Conservation (phyloP, 1,140 invertebrate species). For the Arion vulgaris region DNA sequence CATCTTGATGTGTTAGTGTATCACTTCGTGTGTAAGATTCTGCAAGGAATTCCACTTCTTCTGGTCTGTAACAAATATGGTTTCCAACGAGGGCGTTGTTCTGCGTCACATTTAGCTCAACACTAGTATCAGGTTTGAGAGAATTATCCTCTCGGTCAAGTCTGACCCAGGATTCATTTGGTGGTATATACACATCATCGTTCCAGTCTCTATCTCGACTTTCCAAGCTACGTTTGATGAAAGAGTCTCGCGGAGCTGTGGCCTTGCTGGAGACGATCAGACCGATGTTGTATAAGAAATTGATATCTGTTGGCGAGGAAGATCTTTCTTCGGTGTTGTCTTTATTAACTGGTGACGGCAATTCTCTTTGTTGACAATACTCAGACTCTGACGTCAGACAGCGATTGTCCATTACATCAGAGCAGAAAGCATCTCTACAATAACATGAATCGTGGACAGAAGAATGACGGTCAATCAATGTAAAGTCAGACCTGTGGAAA, state of each 20-base stretch:
- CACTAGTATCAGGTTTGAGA: too few species aligned
- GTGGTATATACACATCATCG: not conserved
- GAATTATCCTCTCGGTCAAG: not conserved
- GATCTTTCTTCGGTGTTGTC: not conserved
- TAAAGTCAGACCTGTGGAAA: not conserved
- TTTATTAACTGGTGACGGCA: not conserved
- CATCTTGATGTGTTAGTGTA: not conserved
- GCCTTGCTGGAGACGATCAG: constrained; percentile 18
- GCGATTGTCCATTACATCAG: not conserved
- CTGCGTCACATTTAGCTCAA: too few species aligned
- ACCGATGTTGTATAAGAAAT: constrained; percentile 31
- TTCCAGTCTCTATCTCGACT: not conserved
- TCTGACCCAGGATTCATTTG: not conserved
- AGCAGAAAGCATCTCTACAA: not conserved
- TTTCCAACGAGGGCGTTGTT: not conserved
- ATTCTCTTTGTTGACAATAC: not conserved
- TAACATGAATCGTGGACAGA: not conserved
- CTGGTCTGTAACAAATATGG: not conserved
- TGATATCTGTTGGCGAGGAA: not conserved
- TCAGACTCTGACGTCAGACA: not conserved
- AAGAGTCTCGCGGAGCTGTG: not conserved
- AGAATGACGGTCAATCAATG: not conserved
- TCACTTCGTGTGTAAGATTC: not conserved
- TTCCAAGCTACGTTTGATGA: not conserved
- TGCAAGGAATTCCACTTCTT: not conserved